Percentiles rank a stretch among this genome's conserved stretches.
These are phyloP conservation scores for Gastrophryne carolinensis DNA, from an alignment of 2,797 vertebrate species.

Conservation along the genomic window DNA sequence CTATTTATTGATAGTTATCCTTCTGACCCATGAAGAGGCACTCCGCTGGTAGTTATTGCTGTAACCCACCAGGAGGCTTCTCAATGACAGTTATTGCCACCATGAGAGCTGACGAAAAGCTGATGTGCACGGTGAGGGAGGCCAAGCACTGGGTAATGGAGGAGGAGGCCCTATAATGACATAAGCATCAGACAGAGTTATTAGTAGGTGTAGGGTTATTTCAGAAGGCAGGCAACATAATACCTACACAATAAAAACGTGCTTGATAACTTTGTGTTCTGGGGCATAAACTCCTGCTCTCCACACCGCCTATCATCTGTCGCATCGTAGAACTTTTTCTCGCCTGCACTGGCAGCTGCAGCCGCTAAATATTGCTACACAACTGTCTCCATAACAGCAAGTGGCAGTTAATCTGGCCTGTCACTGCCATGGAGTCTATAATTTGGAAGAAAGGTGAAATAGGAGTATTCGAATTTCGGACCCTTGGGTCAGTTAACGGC, in stretches of 20 bases:
- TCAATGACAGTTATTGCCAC: not conserved
- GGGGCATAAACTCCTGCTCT: conserved; percentile 13
- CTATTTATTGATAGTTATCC: too few relatives aligned
- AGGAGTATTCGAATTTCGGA: conserved; percentile 34
- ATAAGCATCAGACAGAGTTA: not conserved
- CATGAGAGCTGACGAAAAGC: too few relatives aligned
- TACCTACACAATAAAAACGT: not conserved
- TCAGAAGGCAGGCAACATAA: not conserved
- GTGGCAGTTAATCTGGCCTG: conserved; percentile 12
- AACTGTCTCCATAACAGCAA: conserved; percentile 5
- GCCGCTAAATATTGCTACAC: not conserved
- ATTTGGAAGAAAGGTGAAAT: conserved; percentile 47
- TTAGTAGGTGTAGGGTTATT: not conserved
- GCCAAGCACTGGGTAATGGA: too few relatives aligned
- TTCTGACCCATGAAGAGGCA: too few relatives aligned
- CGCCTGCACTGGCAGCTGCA: not conserved
- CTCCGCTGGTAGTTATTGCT: too few relatives aligned
- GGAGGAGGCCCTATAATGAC: too few relatives aligned
- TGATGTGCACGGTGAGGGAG: too few relatives aligned
- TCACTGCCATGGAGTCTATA: conserved; percentile 16
- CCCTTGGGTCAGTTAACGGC: conserved; percentile 40
- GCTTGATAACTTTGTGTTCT: not conserved
- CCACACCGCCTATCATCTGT: not conserved
- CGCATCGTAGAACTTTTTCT: conserved; percentile 1
- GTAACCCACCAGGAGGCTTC: too few relatives aligned